Evolutionary conservation across 2,888 invertebrate genomes (phyloP).

Genomic region (Diloba caeruleocephala): DNA sequence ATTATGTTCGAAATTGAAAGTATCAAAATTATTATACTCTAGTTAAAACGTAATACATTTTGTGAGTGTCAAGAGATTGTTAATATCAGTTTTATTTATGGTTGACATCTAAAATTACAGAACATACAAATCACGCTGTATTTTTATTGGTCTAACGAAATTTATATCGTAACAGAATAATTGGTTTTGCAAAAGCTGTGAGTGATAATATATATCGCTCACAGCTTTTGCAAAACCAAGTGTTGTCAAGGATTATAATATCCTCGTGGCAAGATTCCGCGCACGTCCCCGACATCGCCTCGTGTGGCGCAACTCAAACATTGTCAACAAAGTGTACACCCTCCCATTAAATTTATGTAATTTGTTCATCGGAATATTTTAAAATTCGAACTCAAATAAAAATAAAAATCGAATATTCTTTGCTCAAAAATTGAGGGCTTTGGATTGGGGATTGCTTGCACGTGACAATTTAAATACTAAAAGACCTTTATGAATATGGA

Average conservation of each 20-base stretch:
- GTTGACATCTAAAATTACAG: slow-evolving; percentile 9
- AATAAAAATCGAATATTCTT: not conserved
- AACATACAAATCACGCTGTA: slow-evolving; percentile 7
- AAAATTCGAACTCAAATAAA: not conserved
- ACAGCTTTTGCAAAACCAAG: no score
- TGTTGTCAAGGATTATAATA: not conserved
- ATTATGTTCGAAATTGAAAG: not conserved
- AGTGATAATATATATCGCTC: no score
- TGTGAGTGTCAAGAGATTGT: not conserved
- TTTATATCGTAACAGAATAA: not conserved
- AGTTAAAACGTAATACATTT: not conserved
- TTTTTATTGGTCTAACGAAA: slow-evolving; percentile 1
- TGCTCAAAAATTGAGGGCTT: no score
- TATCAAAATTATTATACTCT: not conserved
- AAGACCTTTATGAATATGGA: not conserved
- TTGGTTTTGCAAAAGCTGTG: no score
- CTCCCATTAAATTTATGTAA: not conserved
- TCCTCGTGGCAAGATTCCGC: not conserved
- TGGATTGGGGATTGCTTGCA: not conserved
- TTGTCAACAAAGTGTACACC: slow-evolving; percentile 8
- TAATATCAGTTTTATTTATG: slow-evolving; percentile 8
- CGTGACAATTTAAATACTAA: not conserved
- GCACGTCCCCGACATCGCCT: not conserved
- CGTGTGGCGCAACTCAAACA: not conserved
- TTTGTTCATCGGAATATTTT: not conserved